These are phyloP conservation scores for Drosophila lowei DNA, from an alignment of 1,140 invertebrate genomes.

Conservation along the genomic window DNA sequence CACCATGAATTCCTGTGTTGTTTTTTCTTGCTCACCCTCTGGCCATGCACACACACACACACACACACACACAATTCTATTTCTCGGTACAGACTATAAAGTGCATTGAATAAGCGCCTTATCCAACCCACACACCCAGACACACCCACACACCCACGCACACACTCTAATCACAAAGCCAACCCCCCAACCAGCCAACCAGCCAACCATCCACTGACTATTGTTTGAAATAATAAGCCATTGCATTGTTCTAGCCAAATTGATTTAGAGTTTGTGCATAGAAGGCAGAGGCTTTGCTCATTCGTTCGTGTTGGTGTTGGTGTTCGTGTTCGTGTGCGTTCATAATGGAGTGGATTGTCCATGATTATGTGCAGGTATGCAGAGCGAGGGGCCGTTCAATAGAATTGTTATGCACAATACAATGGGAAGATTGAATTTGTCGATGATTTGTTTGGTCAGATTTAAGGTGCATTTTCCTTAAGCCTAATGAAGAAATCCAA, in stretches of 20 bases:
- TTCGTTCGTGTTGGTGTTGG: background rate
- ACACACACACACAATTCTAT: conserved; percentile 23
- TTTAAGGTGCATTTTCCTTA: conserved; percentile 2
- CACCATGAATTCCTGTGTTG: conserved; percentile 46
- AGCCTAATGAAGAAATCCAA: background rate
- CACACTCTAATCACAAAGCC: conserved; percentile 9
- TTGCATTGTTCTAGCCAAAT: conserved; percentile 65
- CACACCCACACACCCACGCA: conserved; percentile 11
- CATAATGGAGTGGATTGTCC: conserved; percentile 45
- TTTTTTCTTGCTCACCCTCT: conserved; percentile 29
- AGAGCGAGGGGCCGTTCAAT: conserved; percentile 19
- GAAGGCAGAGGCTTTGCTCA: conserved; percentile 26
- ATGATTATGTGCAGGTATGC: conserved; percentile 45
- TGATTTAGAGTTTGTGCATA: conserved; percentile 64
- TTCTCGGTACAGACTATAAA: conserved; percentile 35
- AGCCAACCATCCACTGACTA: conserved; percentile 26
- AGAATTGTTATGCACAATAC: conserved; percentile 5
- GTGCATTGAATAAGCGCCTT: conserved; percentile 58
- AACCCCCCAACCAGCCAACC: conserved; percentile 21
- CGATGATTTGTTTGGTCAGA: conserved; percentile 34
- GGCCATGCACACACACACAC: conserved; percentile 21
- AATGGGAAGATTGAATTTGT: conserved; percentile 35
- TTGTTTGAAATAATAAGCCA: conserved; percentile 65
- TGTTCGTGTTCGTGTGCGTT: background rate
- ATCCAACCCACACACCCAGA: conserved; percentile 30